Conservation (phyloP, 2,888 invertebrate genomes). For the Hemicrepidius hirtus region DNA sequence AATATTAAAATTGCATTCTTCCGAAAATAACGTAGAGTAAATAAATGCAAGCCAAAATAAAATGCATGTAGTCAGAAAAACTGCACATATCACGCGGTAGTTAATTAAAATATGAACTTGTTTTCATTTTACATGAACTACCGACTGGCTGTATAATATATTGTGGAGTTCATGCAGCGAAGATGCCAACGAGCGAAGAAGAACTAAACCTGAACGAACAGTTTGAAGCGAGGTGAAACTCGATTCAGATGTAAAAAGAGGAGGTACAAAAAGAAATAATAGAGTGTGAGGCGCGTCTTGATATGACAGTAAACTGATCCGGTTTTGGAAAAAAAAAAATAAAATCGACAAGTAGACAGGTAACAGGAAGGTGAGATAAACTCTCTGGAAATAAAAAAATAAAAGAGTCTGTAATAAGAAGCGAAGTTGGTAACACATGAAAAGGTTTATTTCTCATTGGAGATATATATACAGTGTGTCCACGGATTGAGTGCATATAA, state of each 20-base stretch:
- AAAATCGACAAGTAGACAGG: background rate
- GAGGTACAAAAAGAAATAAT: constrained; percentile 40
- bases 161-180: constrained; percentile 3
- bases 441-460: too few relatives aligned
- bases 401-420: too few relatives aligned
- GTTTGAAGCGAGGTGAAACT: constrained; percentile 43
- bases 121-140: background rate
- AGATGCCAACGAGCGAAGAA: constrained; percentile 48
- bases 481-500: too few relatives aligned
- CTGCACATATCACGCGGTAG: constrained; percentile 32
- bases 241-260: constrained; percentile 35
- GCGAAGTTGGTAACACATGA: too few relatives aligned
- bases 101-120: background rate
- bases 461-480: too few relatives aligned
- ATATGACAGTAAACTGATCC: constrained; percentile 39
- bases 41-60: constrained; percentile 45
- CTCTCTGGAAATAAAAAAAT: background rate
- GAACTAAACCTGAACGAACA: constrained; percentile 51
- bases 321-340: constrained; percentile 36
- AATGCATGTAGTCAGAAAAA: constrained; percentile 45
- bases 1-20: constrained; percentile 35
- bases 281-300: constrained; percentile 43
- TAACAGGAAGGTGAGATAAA: constrained; percentile 5
- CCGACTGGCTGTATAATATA: background rate
- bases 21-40: constrained; percentile 50